Evolutionary conservation across 2,797 vertebrate genomes (phyloP).

Genomic region (Simalia tracyae): DNA sequence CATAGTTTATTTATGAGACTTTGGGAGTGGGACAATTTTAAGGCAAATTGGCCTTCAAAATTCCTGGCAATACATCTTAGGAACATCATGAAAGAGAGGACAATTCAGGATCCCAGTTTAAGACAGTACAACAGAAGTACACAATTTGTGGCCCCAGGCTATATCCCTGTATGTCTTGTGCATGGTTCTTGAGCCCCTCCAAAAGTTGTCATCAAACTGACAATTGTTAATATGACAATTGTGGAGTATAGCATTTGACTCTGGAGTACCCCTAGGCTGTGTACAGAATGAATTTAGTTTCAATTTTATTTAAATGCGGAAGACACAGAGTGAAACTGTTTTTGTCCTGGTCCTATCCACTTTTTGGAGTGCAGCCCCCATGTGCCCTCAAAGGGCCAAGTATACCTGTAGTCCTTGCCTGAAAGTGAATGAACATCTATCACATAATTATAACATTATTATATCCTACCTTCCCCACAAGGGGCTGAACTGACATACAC

Average conservation of each 20-base stretch:
- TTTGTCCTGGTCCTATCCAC: neutral
- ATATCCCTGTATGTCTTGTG: neutral
- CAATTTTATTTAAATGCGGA: neutral
- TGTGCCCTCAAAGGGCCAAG: neutral
- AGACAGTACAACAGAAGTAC: neutral
- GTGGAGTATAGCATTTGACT: neutral
- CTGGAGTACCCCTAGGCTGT: no score
- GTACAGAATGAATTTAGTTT: neutral
- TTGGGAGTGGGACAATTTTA: neutral
- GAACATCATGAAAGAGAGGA: neutral
- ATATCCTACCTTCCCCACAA: neutral
- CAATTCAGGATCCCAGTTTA: neutral
- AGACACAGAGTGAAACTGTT: neutral
- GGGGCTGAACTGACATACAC: neutral
- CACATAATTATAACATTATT: neutral
- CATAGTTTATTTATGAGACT: neutral
- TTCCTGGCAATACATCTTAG: neutral
- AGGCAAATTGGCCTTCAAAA: neutral
- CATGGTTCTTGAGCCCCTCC: neutral
- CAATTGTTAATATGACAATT: neutral
- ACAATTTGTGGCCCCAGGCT: neutral
- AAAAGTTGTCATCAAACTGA: neutral
- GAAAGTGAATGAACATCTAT: neutral
- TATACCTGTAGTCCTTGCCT: neutral
- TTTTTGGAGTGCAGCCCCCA: neutral